Conservation (phyloP, 2,888 invertebrate species). For the Metellina segmentata region DNA sequence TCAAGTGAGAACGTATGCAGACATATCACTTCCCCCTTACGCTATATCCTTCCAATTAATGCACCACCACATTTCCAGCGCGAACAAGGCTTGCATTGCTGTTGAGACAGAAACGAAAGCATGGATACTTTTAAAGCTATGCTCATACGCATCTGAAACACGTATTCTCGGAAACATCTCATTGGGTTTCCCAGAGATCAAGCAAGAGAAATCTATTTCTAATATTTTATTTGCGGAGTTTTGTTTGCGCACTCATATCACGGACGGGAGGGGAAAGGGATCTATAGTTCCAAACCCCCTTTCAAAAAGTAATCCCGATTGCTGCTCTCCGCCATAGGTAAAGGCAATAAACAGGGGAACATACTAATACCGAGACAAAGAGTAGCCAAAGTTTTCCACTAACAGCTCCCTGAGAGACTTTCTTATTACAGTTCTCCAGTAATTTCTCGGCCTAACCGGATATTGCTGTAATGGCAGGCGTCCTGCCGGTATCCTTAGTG, state of each 20-base stretch:
- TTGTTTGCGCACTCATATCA: not conserved
- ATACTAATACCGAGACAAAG: constrained; percentile 19
- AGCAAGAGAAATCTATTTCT: not conserved
- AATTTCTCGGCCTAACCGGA: constrained; percentile 35
- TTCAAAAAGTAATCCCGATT: constrained; percentile 38
- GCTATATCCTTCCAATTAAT: not conserved
- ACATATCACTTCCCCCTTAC: too few species aligned
- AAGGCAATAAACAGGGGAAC: constrained; percentile 36
- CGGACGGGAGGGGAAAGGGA: too few species aligned
- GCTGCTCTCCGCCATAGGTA: constrained; percentile 1
- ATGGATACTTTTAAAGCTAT: not conserved
- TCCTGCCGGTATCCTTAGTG: not conserved
- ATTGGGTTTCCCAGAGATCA: too few species aligned
- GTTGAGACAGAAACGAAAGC: not conserved
- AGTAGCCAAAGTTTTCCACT: constrained; percentile 12
- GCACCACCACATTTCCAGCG: not conserved
- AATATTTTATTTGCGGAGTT: not conserved
- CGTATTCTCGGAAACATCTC: too few species aligned
- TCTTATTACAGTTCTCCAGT: constrained; percentile 37
- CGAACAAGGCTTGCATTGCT: not conserved
- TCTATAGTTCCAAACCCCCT: not conserved
- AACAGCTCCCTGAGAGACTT: constrained; percentile 2
- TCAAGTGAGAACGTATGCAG: too few species aligned
- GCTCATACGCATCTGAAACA: too few species aligned
- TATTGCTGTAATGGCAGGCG: constrained; percentile 37